Base-by-base conservation (phyloP, 2,113 vertebrate genomes). In the Geothlypis trichas region DNA sequence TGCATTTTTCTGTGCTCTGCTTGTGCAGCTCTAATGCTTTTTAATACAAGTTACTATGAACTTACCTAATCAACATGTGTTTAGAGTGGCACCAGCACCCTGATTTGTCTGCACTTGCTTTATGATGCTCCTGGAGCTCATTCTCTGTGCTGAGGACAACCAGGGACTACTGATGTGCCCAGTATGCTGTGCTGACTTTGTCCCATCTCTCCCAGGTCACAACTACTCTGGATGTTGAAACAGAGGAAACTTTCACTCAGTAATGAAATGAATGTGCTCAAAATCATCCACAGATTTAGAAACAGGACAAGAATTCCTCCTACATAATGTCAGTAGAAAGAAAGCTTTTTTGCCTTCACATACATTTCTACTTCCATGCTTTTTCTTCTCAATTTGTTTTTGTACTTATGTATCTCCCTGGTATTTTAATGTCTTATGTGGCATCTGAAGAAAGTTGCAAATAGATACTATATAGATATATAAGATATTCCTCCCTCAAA, bases 91-190 rank as follows among this genome's bases (percentile, higher is more conserved):
- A 35, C 24, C 23, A 77, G 20, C 9, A 13, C 13, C 44, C 39
- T 51, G 26, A 20, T 74, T 57, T 83, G 4, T 21, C 16, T 55
- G 35, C 27, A 33, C 0, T 0, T 23, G 12, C 0, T 1, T 49
- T 20, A 22, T 15, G 21, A 12, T 77, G 5, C 11, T 82, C 49
- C 18, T 24, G 46, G 19, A 54, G 4, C 11, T 59, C 11, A 3
- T 44, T 55, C 21, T 59, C 16, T 33, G 9, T 28, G 23, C 24
- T 59, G 23, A 63, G 47, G n/a, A 27, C 37, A 73, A 2, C 13
- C 3, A 4, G 11, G 10, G 18, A 30, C 21, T 58, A 18, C 31
- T 68, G n/a, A 15, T 12, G 3, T 17, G 7, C 16, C 44, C 54
- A 39, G 21, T 8, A 4, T 35, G 7, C 54, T 49, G n/a, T 39